Conservation (phyloP, 2,113 vertebrate species). For the Dinomys branickii region DNA sequence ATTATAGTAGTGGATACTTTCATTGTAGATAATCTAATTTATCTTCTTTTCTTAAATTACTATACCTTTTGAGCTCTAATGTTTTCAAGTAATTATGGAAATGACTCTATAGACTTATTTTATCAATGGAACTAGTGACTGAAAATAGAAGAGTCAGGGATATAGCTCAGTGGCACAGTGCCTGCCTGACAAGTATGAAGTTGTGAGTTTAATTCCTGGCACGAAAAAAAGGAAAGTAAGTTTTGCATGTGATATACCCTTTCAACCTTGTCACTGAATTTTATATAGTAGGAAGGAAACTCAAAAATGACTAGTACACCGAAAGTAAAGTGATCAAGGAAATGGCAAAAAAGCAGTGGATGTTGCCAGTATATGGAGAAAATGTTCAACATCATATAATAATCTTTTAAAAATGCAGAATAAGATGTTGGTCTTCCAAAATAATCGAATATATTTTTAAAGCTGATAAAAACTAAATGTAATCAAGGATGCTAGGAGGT, state of each 20-base stretch:
- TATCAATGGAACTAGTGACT: background rate
- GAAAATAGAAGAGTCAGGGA: background rate
- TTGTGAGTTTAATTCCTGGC: too few relatives aligned
- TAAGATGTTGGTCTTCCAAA: background rate
- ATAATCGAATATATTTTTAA: background rate
- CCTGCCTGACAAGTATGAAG: too few relatives aligned
- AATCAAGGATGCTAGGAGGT: background rate
- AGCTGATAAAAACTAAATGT: background rate
- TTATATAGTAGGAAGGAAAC: slow-evolving; percentile 15
- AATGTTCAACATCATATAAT: background rate
- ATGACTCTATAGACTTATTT: background rate
- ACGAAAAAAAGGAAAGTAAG: background rate
- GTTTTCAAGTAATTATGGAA: background rate
- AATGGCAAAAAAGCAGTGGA: background rate
- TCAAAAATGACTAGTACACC: background rate
- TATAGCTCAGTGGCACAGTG: too few relatives aligned
- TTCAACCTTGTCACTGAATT: background rate
- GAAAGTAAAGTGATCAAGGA: background rate
- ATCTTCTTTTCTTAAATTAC: background rate
- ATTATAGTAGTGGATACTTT: slow-evolving; percentile 11
- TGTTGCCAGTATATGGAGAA: background rate
- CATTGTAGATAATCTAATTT: slow-evolving; percentile 9
- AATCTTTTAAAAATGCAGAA: background rate
- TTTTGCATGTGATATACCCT: background rate
- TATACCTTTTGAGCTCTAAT: background rate